Evolutionary conservation across 2,113 vertebrate genomes (phyloP).

Genomic region (Elaphurus davidianus): DNA sequence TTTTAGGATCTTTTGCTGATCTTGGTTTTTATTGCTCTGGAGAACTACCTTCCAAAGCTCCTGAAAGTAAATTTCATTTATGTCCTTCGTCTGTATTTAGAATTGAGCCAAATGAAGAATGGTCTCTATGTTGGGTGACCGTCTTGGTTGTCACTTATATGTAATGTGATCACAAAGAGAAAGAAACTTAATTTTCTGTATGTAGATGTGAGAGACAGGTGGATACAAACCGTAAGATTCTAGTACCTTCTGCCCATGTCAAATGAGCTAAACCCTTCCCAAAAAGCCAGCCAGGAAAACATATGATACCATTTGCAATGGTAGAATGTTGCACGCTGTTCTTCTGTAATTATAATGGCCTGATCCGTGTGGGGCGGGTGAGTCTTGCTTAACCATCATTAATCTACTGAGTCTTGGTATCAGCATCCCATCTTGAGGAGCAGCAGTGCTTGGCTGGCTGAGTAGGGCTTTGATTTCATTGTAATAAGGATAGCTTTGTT

Average conservation of each 20-base stretch:
- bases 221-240: not conserved
- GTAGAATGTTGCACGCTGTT: constrained; percentile 93
- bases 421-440: constrained; percentile 81
- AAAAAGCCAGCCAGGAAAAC: constrained; percentile 89
- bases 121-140: not conserved
- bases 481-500: constrained; percentile 73
- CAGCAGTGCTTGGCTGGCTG: constrained; percentile 81
- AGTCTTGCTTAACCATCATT: constrained; percentile 83
- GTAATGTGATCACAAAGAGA: not conserved
- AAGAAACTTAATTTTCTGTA: not conserved
- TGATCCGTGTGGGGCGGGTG: constrained; percentile 84
- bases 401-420: constrained; percentile 81
- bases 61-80: not conserved
- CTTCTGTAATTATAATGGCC: constrained; percentile 96
- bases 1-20: not conserved
- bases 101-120: not conserved
- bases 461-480: constrained; percentile 68
- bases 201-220: not conserved
- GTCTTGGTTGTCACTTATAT: not conserved
- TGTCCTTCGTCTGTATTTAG: not conserved
- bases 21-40: not conserved
- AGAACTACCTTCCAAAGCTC: not conserved
- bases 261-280: constrained; percentile 68
- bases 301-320: constrained; percentile 96
- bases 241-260: constrained; percentile 51